Evolutionary conservation across 1,140 invertebrate species (phyloP).

Genomic region (Diploscapter pachys): DNA sequence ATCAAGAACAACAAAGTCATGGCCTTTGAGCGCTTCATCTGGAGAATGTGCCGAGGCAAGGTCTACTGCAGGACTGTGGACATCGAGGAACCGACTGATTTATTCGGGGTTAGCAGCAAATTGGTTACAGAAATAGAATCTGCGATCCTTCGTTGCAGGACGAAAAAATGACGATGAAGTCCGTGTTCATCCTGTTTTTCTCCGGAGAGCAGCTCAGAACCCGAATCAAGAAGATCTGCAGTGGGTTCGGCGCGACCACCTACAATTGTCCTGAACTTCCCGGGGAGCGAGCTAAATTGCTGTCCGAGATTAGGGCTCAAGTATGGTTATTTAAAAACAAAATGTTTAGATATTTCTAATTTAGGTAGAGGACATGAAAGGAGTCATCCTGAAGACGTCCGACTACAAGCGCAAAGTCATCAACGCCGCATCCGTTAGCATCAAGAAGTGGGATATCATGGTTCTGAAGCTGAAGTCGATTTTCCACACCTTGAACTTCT

Average conservation of each 20-base stretch:
- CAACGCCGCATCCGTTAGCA: slow-evolving; percentile 82
- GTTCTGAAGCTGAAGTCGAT: slow-evolving; percentile 80
- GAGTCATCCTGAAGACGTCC: neutral
- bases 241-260: slow-evolving; percentile 59
- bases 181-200: slow-evolving; percentile 64
- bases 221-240: slow-evolving; percentile 63
- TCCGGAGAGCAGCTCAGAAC: slow-evolving; percentile 64
- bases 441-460: slow-evolving; percentile 88
- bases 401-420: slow-evolving; percentile 68
- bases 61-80: slow-evolving; percentile 47
- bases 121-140: slow-evolving; percentile 10
- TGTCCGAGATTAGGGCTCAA: slow-evolving; percentile 63
- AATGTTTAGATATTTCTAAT: no score
- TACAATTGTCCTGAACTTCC: slow-evolving; percentile 79
- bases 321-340: no score
- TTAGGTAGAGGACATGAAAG: no score
- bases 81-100: slow-evolving; percentile 41
- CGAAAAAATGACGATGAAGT: slow-evolving; percentile 46
- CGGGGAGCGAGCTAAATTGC: slow-evolving; percentile 82
- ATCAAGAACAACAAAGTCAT: slow-evolving; percentile 35
- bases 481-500: slow-evolving; percentile 74
- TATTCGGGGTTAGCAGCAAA: slow-evolving; percentile 17
- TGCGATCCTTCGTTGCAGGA: slow-evolving; percentile 38
- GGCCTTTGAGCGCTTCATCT: slow-evolving; percentile 54
- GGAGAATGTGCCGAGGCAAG: slow-evolving; percentile 54